Percentiles rank a stretch among this genome's conserved stretches.
phyloP scores from a whole-genome alignment of 2,888 invertebrate genomes.

The Lottia gigantea region DNA sequence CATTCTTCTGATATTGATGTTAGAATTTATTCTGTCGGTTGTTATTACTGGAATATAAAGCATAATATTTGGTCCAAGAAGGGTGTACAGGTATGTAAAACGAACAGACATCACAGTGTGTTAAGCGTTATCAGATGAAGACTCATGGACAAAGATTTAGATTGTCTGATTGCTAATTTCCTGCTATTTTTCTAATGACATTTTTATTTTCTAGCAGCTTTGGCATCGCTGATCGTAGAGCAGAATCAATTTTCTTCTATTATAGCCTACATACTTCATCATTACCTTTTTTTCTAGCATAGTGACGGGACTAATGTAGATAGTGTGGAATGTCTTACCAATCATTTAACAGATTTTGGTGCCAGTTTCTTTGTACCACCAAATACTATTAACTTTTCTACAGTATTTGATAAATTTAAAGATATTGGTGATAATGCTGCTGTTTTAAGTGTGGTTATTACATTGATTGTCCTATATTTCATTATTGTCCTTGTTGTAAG shows the following conservation, averaged over 20 bases:
- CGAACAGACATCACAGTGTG: too few species aligned
- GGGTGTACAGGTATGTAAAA: slow-evolving; percentile 12
- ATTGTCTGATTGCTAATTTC: too few species aligned
- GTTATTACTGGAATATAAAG: slow-evolving; percentile 16
- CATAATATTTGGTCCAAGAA: slow-evolving; percentile 2
- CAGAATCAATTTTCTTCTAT: too few species aligned
- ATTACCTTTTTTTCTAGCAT: slow-evolving; percentile 19
- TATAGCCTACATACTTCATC: too few species aligned
- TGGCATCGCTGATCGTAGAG: too few species aligned
- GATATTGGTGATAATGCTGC: slow-evolving; percentile 63
- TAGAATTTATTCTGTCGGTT: slow-evolving; percentile 12
- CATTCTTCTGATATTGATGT: slow-evolving; percentile 11
- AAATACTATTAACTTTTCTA: slow-evolving; percentile 65
- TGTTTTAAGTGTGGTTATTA: slow-evolving; percentile 62
- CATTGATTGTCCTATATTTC: slow-evolving; percentile 52
- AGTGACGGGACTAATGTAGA: slow-evolving; percentile 15
- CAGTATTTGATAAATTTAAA: slow-evolving; percentile 60
- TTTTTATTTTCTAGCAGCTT: too few species aligned
- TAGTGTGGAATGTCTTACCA: slow-evolving; percentile 30
- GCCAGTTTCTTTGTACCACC: slow-evolving; percentile 60
- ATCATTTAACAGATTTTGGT: slow-evolving; percentile 41
- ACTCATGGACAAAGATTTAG: too few species aligned
- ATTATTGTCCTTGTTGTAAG: slow-evolving; percentile 59
- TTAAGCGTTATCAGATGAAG: too few species aligned
- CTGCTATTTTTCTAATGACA: too few species aligned